phyloP scores from a whole-genome alignment of 2,888 invertebrate genomes.

The Melipona bicolor region DNA sequence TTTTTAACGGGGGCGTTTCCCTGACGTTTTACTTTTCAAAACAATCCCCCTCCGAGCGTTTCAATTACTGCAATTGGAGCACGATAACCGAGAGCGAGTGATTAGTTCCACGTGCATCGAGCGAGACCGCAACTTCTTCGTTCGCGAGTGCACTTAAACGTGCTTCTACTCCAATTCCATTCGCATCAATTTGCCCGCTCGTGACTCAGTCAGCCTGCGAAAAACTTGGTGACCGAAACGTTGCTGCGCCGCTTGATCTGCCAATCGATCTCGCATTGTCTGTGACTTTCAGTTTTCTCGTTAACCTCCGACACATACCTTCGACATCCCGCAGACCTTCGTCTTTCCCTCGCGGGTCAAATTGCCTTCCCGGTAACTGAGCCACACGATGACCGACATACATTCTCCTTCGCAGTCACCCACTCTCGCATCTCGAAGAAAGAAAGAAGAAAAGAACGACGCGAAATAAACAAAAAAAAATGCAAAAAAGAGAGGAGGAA shows the following conservation, averaged over 20 bases:
- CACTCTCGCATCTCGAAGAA: not conserved
- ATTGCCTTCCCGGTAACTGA: not conserved
- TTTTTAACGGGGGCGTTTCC: not conserved
- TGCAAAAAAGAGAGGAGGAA: not conserved
- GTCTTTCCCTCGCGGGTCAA: not conserved
- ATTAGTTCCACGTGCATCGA: constrained; percentile 15
- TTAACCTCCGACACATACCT: not conserved
- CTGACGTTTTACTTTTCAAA: not conserved
- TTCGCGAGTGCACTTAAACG: constrained; percentile 23
- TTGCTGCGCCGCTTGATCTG: not conserved
- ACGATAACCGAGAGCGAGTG: constrained; percentile 12
- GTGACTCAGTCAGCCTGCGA: not conserved
- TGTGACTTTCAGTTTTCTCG: not conserved
- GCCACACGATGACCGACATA: constrained; percentile 20
- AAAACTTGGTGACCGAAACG: constrained; percentile 8
- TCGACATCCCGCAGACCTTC: too few species aligned
- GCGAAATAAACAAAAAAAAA: not conserved
- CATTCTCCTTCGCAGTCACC: too few species aligned
- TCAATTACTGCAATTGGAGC: constrained; percentile 14
- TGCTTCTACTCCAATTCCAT: constrained; percentile 10
- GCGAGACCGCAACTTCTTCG: constrained; percentile 8
- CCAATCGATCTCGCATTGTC: not conserved
- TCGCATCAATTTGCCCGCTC: not conserved
- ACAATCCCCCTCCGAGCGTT: not conserved
- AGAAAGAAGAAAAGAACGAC: too few species aligned